Evolutionary conservation across 1,140 invertebrate genomes (phyloP).

Genomic region (Saccostrea echinata): DNA sequence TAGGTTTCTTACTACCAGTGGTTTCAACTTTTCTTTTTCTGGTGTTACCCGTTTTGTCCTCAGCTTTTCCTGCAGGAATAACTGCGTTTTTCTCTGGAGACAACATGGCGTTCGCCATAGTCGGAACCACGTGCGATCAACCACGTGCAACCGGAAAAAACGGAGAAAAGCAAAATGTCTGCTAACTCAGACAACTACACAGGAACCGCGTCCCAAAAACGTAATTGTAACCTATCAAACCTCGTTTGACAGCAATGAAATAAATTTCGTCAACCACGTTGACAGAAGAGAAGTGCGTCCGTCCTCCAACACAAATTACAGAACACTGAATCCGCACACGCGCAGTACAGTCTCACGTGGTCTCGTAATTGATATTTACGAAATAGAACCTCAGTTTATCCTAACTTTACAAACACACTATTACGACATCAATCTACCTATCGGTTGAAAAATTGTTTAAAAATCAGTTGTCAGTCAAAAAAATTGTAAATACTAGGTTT

Average conservation of each 20-base stretch:
- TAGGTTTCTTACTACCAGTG: too few species aligned
- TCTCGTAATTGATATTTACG: constrained; percentile 12
- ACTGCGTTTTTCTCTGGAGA: not conserved
- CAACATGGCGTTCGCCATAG: not conserved
- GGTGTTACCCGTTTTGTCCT: not conserved
- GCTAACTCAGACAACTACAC: not conserved
- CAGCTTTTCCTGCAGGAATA: not conserved
- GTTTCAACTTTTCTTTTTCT: not conserved
- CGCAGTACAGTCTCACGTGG: constrained; percentile 17
- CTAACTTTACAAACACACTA: too few species aligned
- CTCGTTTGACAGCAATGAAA: not conserved
- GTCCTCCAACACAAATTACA: not conserved
- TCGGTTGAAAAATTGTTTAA: too few species aligned
- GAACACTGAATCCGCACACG: not conserved
- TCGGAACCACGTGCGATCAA: not conserved
- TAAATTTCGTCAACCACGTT: not conserved
- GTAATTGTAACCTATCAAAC: not conserved
- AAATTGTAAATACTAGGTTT: too few species aligned
- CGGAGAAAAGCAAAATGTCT: not conserved
- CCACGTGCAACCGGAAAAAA: not conserved
- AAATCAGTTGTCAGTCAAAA: too few species aligned
- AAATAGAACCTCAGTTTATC: not conserved
- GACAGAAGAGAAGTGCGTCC: too few species aligned
- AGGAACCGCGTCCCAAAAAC: not conserved
- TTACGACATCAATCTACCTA: too few species aligned